These are phyloP conservation scores for Podarcis siculus DNA, from an alignment of 2,797 vertebrate genomes.

Conservation along the genomic window DNA sequence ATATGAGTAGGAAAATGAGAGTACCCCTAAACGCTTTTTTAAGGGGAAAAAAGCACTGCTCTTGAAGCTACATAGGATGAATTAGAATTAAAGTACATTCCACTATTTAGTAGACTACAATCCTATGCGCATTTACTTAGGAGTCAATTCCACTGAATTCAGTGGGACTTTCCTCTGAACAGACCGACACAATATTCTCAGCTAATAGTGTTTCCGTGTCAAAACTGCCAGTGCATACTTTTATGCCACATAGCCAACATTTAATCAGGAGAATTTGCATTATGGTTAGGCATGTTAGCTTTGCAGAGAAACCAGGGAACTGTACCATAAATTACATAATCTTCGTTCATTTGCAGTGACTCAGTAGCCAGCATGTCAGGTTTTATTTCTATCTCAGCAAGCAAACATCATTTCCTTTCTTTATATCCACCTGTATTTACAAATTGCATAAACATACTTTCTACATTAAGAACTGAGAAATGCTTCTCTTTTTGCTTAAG, in stretches of 20 bases:
- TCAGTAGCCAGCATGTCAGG: background rate
- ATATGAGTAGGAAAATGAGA: too few species aligned
- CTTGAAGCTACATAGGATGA: background rate
- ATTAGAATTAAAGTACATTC: background rate
- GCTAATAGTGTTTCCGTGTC: background rate
- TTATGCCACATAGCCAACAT: constrained; percentile 3
- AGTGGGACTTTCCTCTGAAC: background rate
- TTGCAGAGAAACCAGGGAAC: constrained; percentile 14
- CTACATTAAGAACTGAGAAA: constrained; percentile 16
- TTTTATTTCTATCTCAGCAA: constrained; percentile 34
- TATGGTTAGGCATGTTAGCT: constrained; percentile 9
- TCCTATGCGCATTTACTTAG: background rate
- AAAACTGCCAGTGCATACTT: background rate
- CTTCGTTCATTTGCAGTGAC: constrained; percentile 16
- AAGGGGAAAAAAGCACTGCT: too few species aligned
- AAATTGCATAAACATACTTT: background rate
- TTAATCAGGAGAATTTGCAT: background rate
- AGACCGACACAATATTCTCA: background rate
- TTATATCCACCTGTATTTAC: constrained; percentile 5
- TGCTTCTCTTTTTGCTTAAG: background rate
- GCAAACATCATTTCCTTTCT: background rate
- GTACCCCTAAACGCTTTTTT: too few species aligned
- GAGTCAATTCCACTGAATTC: background rate
- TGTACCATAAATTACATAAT: background rate
- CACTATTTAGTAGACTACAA: background rate